Conservation (phyloP, 2,113 vertebrate genomes). For the Sebastes fasciatus region DNA sequence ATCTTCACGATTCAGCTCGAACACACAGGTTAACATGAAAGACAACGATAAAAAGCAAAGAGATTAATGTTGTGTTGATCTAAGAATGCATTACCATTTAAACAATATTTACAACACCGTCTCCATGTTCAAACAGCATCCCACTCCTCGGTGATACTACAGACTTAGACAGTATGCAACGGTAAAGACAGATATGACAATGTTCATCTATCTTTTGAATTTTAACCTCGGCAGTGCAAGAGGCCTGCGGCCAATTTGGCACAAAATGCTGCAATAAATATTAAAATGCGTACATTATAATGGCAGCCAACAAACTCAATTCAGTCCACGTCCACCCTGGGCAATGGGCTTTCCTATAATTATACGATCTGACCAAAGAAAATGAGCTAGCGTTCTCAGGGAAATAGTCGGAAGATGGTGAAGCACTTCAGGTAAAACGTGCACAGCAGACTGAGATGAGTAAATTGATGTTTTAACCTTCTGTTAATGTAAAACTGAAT, state of each 20-base stretch:
- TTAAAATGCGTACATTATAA: conserved; percentile 13
- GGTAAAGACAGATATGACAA: background rate
- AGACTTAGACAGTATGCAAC: background rate
- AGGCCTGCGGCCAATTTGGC: conserved; percentile 3
- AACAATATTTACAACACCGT: conserved; percentile 12
- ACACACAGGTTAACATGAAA: background rate
- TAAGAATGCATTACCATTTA: conserved; percentile 7
- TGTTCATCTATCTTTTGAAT: background rate
- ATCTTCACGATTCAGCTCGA: background rate
- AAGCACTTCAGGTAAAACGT: conserved; percentile 65
- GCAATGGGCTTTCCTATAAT: conserved; percentile 48
- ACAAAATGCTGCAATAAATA: conserved; percentile 27
- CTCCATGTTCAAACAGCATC: conserved; percentile 17
- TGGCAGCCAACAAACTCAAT: conserved; percentile 15
- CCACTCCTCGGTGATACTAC: background rate
- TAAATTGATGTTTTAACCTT: conserved; percentile 66
- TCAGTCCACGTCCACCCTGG: conserved; percentile 21
- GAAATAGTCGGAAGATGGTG: conserved; percentile 34
- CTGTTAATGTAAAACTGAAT: conserved; percentile 57
- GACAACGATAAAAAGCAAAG: conserved; percentile 1
- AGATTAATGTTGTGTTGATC: background rate
- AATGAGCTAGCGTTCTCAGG: conserved; percentile 22
- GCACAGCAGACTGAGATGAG: conserved; percentile 43
- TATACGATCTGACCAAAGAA: conserved; percentile 35
- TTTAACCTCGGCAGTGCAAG: conserved; percentile 5